Conservation (phyloP, 2,888 invertebrate species). For the Protodeltote pygarga region DNA sequence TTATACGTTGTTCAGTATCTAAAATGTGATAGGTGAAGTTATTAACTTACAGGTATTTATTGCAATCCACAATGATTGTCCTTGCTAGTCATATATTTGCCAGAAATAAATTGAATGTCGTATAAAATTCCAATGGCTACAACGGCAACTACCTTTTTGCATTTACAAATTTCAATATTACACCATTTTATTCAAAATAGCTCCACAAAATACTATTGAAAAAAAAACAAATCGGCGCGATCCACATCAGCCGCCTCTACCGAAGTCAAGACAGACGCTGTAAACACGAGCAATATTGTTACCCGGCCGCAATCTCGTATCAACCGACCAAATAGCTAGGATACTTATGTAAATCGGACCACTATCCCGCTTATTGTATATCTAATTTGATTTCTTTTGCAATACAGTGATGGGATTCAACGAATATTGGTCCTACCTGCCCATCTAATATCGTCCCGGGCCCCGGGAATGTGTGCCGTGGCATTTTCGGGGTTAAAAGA, state of each 20-base stretch:
- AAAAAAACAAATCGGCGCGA: constrained; percentile 52
- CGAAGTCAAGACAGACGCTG: constrained; percentile 56
- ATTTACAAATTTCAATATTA: constrained; percentile 27
- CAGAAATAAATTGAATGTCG: background rate
- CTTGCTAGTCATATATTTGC: no score
- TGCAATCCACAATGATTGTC: no score
- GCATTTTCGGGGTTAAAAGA: constrained; percentile 78
- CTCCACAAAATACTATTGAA: constrained; percentile 45
- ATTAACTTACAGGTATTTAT: constrained; percentile 16
- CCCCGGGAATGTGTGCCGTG: constrained; percentile 64
- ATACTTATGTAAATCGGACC: constrained; percentile 85
- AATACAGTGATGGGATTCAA: constrained; percentile 82
- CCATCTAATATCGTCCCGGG: constrained; percentile 73
- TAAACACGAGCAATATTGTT: constrained; percentile 78
- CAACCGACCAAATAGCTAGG: constrained; percentile 81
- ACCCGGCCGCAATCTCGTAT: constrained; percentile 82
- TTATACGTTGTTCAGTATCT: constrained; percentile 35
- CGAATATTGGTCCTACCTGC: constrained; percentile 80
- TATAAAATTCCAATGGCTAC: background rate
- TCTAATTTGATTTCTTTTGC: constrained; percentile 86
- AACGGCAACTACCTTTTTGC: constrained; percentile 8
- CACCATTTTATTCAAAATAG: constrained; percentile 41
- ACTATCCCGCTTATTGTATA: constrained; percentile 85
- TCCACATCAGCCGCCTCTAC: constrained; percentile 50
- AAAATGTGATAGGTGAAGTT: no score